Conservation (phyloP, 2,888 invertebrate genomes). For the Tetropium fuscum region DNA sequence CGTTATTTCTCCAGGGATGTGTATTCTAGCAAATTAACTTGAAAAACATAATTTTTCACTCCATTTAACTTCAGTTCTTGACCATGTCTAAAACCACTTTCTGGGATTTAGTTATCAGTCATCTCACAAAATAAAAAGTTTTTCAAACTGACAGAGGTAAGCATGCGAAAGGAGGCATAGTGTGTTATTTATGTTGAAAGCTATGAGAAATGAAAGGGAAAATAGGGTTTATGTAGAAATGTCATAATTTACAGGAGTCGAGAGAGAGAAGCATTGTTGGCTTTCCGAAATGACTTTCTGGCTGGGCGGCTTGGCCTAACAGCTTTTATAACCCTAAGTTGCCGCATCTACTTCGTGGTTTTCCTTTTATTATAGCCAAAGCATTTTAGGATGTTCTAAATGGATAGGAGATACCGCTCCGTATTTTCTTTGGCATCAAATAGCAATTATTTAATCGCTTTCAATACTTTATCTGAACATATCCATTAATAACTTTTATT, state of each 20-base stretch:
- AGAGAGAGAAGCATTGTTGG: slow-evolving; percentile 52
- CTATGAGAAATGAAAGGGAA: slow-evolving; percentile 62
- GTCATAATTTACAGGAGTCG: slow-evolving; percentile 56
- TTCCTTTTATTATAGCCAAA: slow-evolving; percentile 41
- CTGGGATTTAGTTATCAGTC: slow-evolving; percentile 26
- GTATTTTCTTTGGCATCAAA: slow-evolving; percentile 3
- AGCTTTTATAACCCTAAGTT: slow-evolving; percentile 46
- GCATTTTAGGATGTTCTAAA: slow-evolving; percentile 38
- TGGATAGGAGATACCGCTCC: background rate
- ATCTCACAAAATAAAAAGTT: slow-evolving; percentile 33
- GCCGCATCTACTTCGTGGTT: slow-evolving; percentile 40
- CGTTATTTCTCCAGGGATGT: too few species aligned
- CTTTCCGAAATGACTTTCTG: slow-evolving; percentile 50
- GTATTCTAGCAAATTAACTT: background rate
- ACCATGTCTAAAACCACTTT: slow-evolving; percentile 23
- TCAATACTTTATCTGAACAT: too few species aligned
- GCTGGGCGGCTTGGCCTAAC: slow-evolving; percentile 43
- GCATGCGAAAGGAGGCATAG: slow-evolving; percentile 23
- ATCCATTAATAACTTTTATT: too few species aligned
- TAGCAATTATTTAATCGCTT: too few species aligned
- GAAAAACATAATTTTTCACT: slow-evolving; percentile 6
- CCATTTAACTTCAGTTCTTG: slow-evolving; percentile 25
- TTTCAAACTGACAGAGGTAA: slow-evolving; percentile 38
- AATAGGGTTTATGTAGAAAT: slow-evolving; percentile 60
- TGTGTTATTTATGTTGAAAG: slow-evolving; percentile 55